Conservation (phyloP, 1,140 invertebrate species). For the Paramacrobiotus metropolitanus region DNA sequence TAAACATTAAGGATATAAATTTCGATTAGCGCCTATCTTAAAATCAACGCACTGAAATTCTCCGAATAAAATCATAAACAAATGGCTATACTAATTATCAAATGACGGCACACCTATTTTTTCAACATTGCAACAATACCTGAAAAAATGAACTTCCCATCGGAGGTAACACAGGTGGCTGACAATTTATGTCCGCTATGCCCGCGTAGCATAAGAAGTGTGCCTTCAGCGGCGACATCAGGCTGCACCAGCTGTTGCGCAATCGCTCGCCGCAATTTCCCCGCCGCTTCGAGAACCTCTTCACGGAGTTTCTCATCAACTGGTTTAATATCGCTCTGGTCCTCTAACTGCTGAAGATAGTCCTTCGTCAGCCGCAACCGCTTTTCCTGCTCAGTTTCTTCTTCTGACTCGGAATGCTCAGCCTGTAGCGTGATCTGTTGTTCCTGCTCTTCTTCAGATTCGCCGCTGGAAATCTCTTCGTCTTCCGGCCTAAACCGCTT, state of each 20-base stretch:
- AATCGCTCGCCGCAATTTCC: constrained; percentile 7
- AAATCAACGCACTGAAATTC: too few species aligned
- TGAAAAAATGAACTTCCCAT: background rate
- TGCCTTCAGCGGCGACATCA: constrained; percentile 12
- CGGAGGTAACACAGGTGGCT: constrained; percentile 36
- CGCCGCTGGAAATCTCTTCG: constrained; percentile 11
- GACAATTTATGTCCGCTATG: constrained; percentile 37
- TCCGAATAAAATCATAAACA: too few species aligned
- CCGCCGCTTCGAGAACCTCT: constrained; percentile 32
- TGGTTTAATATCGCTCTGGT: background rate
- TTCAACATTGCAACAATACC: constrained; percentile 38
- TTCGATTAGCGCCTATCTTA: too few species aligned
- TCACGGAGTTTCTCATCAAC: constrained; percentile 4
- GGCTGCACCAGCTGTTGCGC: constrained; percentile 4
- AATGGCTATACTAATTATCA: too few species aligned
- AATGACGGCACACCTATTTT: constrained; percentile 45
- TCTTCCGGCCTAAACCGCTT: constrained; percentile 8
- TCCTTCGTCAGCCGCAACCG: constrained; percentile 60
- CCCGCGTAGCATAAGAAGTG: constrained; percentile 16
- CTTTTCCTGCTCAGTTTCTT: constrained; percentile 64
- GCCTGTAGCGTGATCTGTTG: constrained; percentile 3
- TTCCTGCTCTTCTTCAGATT: constrained; percentile 10
- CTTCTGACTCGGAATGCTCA: constrained; percentile 35
- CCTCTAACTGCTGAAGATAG: constrained; percentile 58
- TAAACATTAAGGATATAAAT: too few species aligned